Percentiles rank a stretch among this genome's conserved stretches.
Conservation (phyloP, 1,140 invertebrate species). For the Bombus difficillimus region DNA sequence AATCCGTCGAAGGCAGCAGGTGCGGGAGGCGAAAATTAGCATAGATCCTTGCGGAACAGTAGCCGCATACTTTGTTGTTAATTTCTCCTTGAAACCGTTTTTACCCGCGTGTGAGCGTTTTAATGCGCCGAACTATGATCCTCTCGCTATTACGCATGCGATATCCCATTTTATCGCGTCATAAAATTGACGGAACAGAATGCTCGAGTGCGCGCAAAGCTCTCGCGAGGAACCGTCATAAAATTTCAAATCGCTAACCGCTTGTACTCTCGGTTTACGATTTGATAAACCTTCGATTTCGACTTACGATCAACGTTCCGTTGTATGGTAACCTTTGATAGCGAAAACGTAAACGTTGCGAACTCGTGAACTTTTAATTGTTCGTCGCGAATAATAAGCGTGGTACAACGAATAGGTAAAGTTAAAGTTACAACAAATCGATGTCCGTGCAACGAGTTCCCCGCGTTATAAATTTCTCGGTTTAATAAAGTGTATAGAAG, state of each 20-base stretch:
- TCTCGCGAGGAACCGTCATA: slow-evolving; percentile 33
- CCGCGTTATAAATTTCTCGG: slow-evolving; percentile 1
- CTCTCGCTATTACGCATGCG: slow-evolving; percentile 1
- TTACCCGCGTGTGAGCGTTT: slow-evolving; percentile 14
- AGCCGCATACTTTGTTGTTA: slow-evolving; percentile 8
- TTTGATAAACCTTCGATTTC: slow-evolving; percentile 14
- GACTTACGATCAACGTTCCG: not conserved
- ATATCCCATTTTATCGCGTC: slow-evolving; percentile 54
- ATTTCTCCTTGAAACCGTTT: slow-evolving; percentile 2
- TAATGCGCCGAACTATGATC: slow-evolving; percentile 10
- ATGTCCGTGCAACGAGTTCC: not conserved
- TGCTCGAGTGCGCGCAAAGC: not conserved
- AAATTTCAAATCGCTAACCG: slow-evolving; percentile 28
- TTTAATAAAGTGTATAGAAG: not conserved
- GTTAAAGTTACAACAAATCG: not conserved
- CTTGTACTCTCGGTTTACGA: not conserved
- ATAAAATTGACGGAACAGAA: slow-evolving; percentile 40
- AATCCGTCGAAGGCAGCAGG: not conserved
- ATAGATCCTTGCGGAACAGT: slow-evolving; percentile 13
- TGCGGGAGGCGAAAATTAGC: slow-evolving; percentile 9
- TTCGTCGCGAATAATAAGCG: not conserved
- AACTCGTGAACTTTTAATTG: not conserved
- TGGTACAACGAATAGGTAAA: too few species aligned
- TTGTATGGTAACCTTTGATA: too few species aligned
- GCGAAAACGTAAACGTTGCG: not conserved